Evolutionary conservation across 2,113 vertebrate genomes (phyloP).

Genomic region (Phoenicopterus ruber): DNA sequence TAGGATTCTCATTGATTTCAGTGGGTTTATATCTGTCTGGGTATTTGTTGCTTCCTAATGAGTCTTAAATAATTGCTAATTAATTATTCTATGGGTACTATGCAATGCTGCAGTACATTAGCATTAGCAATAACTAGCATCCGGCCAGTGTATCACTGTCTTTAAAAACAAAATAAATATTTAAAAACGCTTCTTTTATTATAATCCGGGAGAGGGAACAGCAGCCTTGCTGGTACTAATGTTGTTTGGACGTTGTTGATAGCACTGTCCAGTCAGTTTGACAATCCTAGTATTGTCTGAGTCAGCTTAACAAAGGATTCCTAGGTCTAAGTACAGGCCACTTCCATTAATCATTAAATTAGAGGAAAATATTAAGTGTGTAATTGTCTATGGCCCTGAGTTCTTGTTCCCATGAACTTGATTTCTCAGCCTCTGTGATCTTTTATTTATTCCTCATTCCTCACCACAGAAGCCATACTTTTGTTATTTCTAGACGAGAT

Average conservation of each 20-base stretch:
- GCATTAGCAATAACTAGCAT: not conserved
- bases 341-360: conserved; percentile 11
- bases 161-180: not conserved
- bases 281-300: not conserved
- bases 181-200: not conserved
- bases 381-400: not conserved
- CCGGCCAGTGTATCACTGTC: not conserved
- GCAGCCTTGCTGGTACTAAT: not conserved
- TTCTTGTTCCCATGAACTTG: not conserved
- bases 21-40: not conserved
- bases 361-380: not conserved
- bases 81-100: not conserved
- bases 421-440: conserved; percentile 3
- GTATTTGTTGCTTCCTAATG: not conserved
- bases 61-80: not conserved
- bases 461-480: not conserved
- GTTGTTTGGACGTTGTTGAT: not conserved
- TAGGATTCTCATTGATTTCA: not conserved
- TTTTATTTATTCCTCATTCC: not conserved
- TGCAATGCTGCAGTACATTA: not conserved
- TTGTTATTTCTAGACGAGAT: not conserved
- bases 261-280: not conserved
- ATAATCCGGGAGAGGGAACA: not conserved
- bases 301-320: not conserved
- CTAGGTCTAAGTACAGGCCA: not conserved